These are phyloP conservation scores for Parazoanthus atlanticus DNA, from an alignment of 92 coral and sea anemone genomes.

Conservation along the genomic window DNA sequence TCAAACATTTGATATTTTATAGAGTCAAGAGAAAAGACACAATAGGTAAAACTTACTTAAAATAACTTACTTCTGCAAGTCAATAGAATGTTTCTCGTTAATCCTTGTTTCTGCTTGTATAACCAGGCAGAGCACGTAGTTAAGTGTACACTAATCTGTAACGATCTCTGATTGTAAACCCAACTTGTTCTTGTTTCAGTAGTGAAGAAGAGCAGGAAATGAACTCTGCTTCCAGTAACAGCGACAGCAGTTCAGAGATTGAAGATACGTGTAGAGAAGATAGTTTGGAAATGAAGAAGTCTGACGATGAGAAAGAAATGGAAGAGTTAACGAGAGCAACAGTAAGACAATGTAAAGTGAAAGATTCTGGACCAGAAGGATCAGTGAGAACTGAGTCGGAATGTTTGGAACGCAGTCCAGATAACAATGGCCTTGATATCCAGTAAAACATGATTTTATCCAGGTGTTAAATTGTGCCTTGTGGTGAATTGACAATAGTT, in stretches of 20 bases:
- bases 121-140: no score
- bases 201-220: constrained; percentile 14
- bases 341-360: not conserved
- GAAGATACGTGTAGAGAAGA: constrained; percentile 11
- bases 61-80: no score
- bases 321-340: not conserved
- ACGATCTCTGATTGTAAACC: not conserved
- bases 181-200: not conserved
- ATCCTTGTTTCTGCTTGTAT: no score
- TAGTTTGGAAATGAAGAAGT: not conserved
- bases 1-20: no score
- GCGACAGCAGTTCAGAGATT: not conserved
- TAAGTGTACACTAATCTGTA: not conserved
- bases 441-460: not conserved
- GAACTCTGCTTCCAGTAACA: not conserved
- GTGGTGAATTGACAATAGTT: no score
- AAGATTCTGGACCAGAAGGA: not conserved
- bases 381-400: not conserved
- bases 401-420: not conserved
- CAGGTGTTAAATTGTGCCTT: not conserved
- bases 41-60: no score
- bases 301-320: constrained; percentile 4
- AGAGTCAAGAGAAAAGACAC: no score
- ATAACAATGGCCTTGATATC: not conserved
- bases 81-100: no score